Conservation (phyloP, 35 echinoderm and acorn worm species). For the Apostichopus japonicus region DNA sequence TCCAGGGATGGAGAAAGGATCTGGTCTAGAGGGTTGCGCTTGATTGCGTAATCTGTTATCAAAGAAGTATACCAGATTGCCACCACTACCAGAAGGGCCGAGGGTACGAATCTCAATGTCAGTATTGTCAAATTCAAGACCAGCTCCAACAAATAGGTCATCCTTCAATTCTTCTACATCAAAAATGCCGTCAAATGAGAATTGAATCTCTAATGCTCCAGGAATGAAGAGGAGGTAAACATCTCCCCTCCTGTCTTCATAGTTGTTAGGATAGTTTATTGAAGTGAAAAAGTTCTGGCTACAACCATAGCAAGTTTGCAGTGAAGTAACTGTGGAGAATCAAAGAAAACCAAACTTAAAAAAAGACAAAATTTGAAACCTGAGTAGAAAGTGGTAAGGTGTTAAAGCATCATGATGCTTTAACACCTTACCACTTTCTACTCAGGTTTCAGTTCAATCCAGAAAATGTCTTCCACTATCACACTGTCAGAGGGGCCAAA, state of each 20-base stretch:
- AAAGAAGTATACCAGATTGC: too few relatives aligned
- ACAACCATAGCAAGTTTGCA: slow-evolving; percentile 15
- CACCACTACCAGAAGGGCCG: neutral
- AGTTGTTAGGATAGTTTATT: neutral
- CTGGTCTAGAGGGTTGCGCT: too few relatives aligned
- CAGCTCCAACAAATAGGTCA: slow-evolving; percentile 15
- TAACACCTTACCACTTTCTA: too few relatives aligned
- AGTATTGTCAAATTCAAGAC: neutral
- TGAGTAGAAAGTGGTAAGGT: too few relatives aligned
- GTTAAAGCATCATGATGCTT: too few relatives aligned
- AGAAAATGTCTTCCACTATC: too few relatives aligned
- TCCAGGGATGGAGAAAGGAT: neutral
- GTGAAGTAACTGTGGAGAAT: neutral
- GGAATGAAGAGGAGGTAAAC: slow-evolving; percentile 17
- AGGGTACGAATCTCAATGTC: neutral
- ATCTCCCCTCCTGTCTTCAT: neutral
- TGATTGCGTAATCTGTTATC: neutral
- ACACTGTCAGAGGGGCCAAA: too few relatives aligned
- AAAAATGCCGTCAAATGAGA: neutral
- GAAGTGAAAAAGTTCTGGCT: slow-evolving; percentile 1
- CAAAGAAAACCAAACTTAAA: neutral
- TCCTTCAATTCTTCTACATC: neutral
- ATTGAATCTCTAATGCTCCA: neutral
- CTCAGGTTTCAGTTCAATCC: too few relatives aligned
- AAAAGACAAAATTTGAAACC: too few relatives aligned